Evolutionary conservation across 2,888 invertebrate species (phyloP).

Genomic region (Hylaea fasciaria): DNA sequence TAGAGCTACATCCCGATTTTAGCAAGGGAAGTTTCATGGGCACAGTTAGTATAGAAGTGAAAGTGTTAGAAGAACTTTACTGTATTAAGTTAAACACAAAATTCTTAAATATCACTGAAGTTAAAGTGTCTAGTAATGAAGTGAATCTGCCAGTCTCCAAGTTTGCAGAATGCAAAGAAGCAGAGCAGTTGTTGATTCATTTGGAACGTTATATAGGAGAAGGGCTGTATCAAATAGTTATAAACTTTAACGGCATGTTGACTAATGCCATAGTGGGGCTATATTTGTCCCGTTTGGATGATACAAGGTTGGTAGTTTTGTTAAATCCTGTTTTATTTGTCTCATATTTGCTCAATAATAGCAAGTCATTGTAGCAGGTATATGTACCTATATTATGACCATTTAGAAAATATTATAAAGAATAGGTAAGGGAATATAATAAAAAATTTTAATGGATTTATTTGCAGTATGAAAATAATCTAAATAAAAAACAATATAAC

Average conservation of each 20-base stretch:
- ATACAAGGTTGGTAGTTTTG: conserved; percentile 67
- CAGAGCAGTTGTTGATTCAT: conserved; percentile 70
- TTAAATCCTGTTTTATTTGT: background rate
- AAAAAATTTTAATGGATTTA: no score
- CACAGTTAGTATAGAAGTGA: conserved; percentile 67
- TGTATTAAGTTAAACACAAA: conserved; percentile 85
- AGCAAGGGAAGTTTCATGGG: conserved; percentile 65
- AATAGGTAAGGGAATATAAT: no score
- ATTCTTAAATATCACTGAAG: conserved; percentile 79
- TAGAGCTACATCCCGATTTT: conserved; percentile 65
- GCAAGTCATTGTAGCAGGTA: no score
- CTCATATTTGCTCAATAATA: background rate
- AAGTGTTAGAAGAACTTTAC: conserved; percentile 66
- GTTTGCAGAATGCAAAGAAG: conserved; percentile 58
- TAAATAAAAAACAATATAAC: no score
- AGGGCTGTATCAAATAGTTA: conserved; percentile 80
- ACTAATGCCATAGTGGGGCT: conserved; percentile 89
- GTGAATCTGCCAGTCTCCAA: conserved; percentile 59
- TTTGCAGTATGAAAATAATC: no score
- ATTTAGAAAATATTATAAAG: no score
- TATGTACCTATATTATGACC: no score
- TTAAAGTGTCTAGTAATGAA: conserved; percentile 60
- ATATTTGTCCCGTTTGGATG: conserved; percentile 87
- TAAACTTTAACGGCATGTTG: conserved; percentile 87
- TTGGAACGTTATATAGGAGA: conserved; percentile 56